A percentile compares a stretch with the other conserved stretches of the same genome.
These are phyloP conservation scores for Centruroides sculpturatus DNA, from an alignment of 1,140 invertebrate species.

Conservation along the genomic window DNA sequence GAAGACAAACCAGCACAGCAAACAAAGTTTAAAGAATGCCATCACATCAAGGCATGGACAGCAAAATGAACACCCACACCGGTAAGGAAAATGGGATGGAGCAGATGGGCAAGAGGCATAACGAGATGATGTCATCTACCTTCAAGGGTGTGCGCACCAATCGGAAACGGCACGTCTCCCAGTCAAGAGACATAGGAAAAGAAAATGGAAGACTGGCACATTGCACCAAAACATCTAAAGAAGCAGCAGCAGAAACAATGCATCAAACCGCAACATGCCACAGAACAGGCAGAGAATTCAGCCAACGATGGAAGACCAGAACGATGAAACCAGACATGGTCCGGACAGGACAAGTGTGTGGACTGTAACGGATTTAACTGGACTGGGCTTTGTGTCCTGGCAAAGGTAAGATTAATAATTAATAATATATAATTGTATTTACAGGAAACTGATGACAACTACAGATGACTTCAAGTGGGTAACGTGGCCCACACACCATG, in stretches of 20 bases:
- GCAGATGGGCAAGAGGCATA: neutral
- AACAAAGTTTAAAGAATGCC: no score
- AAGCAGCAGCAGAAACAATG: neutral
- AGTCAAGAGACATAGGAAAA: neutral
- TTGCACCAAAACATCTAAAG: neutral
- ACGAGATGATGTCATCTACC: neutral
- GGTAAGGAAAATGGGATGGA: neutral
- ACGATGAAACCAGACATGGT: neutral
- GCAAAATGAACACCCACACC: no score
- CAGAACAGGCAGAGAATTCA: neutral
- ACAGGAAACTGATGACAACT: no score
- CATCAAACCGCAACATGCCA: neutral
- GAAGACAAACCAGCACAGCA: no score
- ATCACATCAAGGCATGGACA: no score
- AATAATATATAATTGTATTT: no score
- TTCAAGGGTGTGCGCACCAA: conserved; percentile 41
- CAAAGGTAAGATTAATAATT: no score
- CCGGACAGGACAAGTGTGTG: no score
- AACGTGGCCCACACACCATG: no score
- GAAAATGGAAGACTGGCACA: neutral
- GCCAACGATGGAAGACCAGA: neutral
- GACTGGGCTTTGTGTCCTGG: no score
- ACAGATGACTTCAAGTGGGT: no score
- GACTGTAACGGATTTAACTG: neutral
- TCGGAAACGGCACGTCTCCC: neutral